Evolutionary conservation across 2,888 invertebrate genomes (phyloP), one percentile per base, ranked within the genome.

Genomic region (Cacoxenus indagator): DNA sequence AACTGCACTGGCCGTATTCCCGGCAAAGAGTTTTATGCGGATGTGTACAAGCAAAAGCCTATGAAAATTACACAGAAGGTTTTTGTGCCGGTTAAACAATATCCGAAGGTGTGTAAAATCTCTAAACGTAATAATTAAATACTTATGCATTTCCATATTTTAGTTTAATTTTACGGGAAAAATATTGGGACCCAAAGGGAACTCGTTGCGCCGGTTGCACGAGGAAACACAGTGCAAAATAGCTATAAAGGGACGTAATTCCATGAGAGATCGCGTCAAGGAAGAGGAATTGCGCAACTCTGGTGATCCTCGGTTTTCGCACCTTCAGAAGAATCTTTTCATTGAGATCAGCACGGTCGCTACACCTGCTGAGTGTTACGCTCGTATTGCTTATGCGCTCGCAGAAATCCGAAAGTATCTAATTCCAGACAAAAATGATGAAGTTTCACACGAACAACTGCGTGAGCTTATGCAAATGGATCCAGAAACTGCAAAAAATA

Each of bases 131-230:
- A 22, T 1, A 4, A 11, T 17, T 11, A 45, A 4, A 1, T 14
- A n/a, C n/a, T n/a, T n/a, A n/a, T n/a, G n/a, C n/a, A n/a, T n/a
- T n/a, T n/a, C n/a, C n/a, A n/a, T n/a, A n/a, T n/a, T n/a, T n/a
- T n/a, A 89, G 96, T 96, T 96, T 87, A 97, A 97, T 89, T 97
- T 97, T 88, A 96, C 96, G 72, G 97, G 97, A 0, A 96, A 97
- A 89, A 91, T 97, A 64, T 90, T 97, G 78, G 97, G 97, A 0
- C 97, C 97, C 14, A 97, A 96, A 88, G 97, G 97, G 24, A 96
- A 95, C 87, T 96, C 96, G 2, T 91, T 97, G 91, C 96, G 96
- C 85, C 92, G 95, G 65, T 89, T 97, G 43, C 97, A 97, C 87
- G 96, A 97, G 77, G 96, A 96, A 85, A 97, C 97, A 0, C 94